Conservation (phyloP, 2,797 vertebrate genomes). For the Anomalospiza imberbis region DNA sequence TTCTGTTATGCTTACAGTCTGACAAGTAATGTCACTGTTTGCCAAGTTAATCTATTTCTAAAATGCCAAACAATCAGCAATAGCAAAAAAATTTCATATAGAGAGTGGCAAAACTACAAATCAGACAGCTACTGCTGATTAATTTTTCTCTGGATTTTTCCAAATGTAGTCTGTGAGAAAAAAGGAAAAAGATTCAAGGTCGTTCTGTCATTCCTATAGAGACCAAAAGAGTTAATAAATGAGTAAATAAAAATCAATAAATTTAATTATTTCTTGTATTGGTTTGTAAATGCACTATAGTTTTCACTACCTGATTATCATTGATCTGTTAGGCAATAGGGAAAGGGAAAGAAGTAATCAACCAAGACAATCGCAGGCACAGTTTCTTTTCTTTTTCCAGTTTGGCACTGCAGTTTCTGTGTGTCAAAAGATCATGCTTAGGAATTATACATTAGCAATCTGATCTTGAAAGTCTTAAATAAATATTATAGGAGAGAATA, state of each 20-base stretch:
- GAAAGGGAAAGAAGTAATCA: not conserved
- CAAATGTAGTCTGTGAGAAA: not conserved
- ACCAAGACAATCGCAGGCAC: not conserved
- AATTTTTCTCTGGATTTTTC: not conserved
- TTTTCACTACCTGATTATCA: not conserved
- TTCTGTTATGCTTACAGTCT: not conserved
- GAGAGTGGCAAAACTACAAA: not conserved
- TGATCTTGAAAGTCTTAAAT: not conserved
- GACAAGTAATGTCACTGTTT: not conserved
- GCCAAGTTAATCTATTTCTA: not conserved
- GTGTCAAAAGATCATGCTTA: not conserved
- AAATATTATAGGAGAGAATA: not conserved
- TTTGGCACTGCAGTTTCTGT: not conserved
- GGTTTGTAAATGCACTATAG: not conserved
- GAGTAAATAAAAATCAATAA: not conserved
- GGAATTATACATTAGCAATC: not conserved
- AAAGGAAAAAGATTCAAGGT: not conserved
- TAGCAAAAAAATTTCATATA: not conserved
- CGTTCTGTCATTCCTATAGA: not conserved
- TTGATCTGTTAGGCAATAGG: not conserved
- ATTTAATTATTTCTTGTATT: not conserved
- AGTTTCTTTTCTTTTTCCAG: not conserved
- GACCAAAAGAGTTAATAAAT: not conserved
- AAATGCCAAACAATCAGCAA: not conserved
- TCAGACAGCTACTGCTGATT: not conserved